phyloP scores from a whole-genome alignment of 1,140 invertebrate species.

The Pseudomyrmex pallidus region DNA sequence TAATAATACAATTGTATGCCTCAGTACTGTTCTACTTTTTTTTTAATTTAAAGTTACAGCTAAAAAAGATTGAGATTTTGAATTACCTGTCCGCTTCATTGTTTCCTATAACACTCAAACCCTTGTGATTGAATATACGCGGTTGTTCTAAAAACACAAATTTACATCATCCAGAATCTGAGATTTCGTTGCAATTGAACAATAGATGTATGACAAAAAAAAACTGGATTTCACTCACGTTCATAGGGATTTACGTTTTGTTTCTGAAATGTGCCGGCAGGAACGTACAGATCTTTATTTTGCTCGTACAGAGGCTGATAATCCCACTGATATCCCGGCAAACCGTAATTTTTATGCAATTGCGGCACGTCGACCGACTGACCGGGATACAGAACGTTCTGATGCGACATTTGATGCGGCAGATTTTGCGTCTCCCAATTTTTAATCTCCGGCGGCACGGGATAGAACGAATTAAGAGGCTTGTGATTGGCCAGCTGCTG shows the following conservation, averaged over 20 bases:
- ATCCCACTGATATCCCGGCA: constrained; percentile 78
- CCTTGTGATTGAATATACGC: constrained; percentile 89
- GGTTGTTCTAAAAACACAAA: constrained; percentile 78
- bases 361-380: constrained; percentile 70
- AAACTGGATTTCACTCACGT: constrained; percentile 69
- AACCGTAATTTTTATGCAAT: constrained; percentile 73
- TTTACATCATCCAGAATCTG: not conserved
- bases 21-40: not conserved
- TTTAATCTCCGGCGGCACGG: constrained; percentile 70
- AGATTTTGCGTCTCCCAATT: constrained; percentile 74
- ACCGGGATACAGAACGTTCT: constrained; percentile 75
- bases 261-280: constrained; percentile 71
- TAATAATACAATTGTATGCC: not conserved
- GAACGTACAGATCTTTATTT: constrained; percentile 75
- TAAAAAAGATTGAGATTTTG: constrained; percentile 17
- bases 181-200: not conserved
- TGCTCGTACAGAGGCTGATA: constrained; percentile 80
- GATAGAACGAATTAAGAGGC: constrained; percentile 71
- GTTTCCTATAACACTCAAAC: constrained; percentile 86
- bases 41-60: constrained; percentile 15
- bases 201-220: constrained; percentile 57
- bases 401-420: constrained; percentile 72
- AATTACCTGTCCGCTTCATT: constrained; percentile 84
- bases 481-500: constrained; percentile 77
- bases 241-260: constrained; percentile 77